Evolutionary conservation across 2,113 vertebrate species (phyloP).

Genomic region (Tupaia tana): DNA sequence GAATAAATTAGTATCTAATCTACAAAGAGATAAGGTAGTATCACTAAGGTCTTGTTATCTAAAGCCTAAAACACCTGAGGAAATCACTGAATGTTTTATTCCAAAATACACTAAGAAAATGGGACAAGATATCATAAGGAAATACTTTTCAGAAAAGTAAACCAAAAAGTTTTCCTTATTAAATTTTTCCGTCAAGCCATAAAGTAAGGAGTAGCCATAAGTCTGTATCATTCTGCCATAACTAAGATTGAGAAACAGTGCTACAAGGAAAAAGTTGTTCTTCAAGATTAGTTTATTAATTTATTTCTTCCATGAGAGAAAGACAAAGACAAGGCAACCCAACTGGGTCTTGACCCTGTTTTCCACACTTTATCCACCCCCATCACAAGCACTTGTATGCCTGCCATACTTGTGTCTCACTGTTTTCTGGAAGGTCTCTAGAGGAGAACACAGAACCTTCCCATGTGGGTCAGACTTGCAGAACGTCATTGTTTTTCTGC

Average conservation of each 20-base stretch:
- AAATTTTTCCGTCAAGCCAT: neutral
- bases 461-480: no score
- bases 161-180: neutral
- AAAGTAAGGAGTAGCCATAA: neutral
- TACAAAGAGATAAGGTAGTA: slow-evolving; percentile 68
- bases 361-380: no score
- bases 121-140: neutral
- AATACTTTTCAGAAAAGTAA: neutral
- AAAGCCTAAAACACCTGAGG: slow-evolving; percentile 52
- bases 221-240: neutral
- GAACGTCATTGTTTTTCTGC: no score
- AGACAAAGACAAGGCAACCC: no score
- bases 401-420: no score
- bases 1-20: slow-evolving; percentile 71
- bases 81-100: slow-evolving; percentile 42
- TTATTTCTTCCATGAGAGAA: no score
- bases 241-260: neutral
- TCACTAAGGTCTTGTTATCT: slow-evolving; percentile 56
- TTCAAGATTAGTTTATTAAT: neutral
- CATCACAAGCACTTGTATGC: no score
- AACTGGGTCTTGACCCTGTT: no score
- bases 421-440: no score
- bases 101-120: slow-evolving; percentile 22
- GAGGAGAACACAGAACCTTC: no score
- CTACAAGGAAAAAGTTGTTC: neutral